Evolutionary conservation across 2,888 invertebrate species (phyloP), one percentile per base, ranked within the genome.

Genomic region (Tribolium freemani): DNA sequence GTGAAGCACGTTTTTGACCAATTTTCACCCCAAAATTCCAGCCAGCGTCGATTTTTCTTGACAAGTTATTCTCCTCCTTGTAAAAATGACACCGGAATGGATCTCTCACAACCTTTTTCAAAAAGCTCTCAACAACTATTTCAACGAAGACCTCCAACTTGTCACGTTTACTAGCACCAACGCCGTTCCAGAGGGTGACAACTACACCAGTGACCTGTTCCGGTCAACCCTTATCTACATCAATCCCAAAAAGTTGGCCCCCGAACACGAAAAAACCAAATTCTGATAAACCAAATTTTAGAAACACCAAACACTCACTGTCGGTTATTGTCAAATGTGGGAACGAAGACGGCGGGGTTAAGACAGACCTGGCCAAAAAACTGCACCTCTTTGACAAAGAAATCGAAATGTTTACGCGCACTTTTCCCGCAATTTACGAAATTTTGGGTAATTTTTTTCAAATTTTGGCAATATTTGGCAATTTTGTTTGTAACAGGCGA

Each of bases 301-400:
- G 82, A 73, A 74, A 73, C 11, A 74, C 75, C 53, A 73, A 72
- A 54, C 74, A 81, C 50, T 71, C 74, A 2, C 75, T 83, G 38
- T 83, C 84, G 0, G 75, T 85, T 6, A 83, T 85, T 50, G 77
- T 85, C 16, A 85, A 85, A 83, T 81, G 81, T 63, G 80, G 80
- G 48, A 82, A 83, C 9, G 81, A 82, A 60, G 83, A 82, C 16
- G 80, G 78, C 21, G 78, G 87, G 2, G 80, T 84, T 5, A 89
- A 89, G 13, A 85, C 86, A 46, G 80, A 83, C 5, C 84, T 88
- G 44, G 84, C 87, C 44, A 88, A 82, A 80, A 88, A 87, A 11
- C 48, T 87, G 31, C 85, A 87, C 1, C 85, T 88, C 5, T 88
- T 87, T 78, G 81, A 85, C 73, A 87, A 86, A 44, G 88, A 88